Base-by-base conservation (phyloP, 2,888 invertebrate species). In the Pammene aurita region DNA sequence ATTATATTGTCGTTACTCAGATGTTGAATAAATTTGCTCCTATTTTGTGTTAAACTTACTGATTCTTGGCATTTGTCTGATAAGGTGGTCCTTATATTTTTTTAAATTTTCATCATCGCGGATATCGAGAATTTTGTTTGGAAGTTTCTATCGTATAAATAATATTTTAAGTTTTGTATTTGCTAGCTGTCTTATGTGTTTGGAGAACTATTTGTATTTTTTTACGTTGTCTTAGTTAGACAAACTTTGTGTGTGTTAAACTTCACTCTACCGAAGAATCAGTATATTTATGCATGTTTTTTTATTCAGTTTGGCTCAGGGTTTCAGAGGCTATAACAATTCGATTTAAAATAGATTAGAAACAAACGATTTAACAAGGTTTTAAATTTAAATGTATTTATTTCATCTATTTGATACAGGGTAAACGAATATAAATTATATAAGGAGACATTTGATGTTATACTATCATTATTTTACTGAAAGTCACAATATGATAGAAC, bases 391-490 rank as follows among this genome's bases (percentile, higher is more conserved):
- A 26, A 26, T 2, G 26, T 57, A 44, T 64, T 68, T 64, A 65
- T 65, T 69, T 69, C 42, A 57, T 46, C 65, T 60, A 41, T 65
- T 69, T 69, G 16, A 65, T 69, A 69, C 69, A 69, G 69, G 69
- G 69, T 69, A 65, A 69, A 65, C 58, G 63, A 63, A 61, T 61
- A 66, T 60, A 60, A 70, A 66, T 56, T 66, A 57, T 41, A 41
- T 16, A 52, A 64, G n/a, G n/a, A 65, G 10, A 60, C 52, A 64
- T 54, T 69, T 65, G 16, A 67, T 67, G 54, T 69, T 69, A 18
- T 41, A 65, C 54, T 41, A 58, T 44, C 14, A 63, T 68, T 68
- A 34, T 58, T 65, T 54, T 60, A 54, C 38, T 35, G 38, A 46
- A 44, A 58, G 42, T 64, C 44, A 14, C 13, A 34, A 55, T 64